A percentile compares a stretch with the other conserved stretches of the same genome.
phyloP scores from a whole-genome alignment of 2,888 invertebrate species.

The Nomada flava region DNA sequence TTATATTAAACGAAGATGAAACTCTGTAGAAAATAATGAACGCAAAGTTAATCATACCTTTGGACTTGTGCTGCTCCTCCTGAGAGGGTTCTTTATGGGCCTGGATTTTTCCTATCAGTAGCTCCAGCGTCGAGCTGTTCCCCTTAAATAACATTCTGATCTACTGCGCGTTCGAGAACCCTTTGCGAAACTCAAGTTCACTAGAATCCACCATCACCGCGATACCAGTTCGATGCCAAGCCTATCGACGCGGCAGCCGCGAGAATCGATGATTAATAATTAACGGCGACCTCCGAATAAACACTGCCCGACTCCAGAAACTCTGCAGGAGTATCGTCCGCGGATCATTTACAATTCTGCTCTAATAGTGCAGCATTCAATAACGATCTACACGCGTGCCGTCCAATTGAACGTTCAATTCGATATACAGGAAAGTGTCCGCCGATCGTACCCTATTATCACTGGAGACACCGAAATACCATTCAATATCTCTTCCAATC shows the following conservation, averaged over 20 bases:
- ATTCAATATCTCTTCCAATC: too few species aligned
- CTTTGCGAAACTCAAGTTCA: background rate
- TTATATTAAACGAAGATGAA: background rate
- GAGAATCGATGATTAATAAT: background rate
- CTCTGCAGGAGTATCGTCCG: background rate
- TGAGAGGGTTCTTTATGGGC: conserved; percentile 90
- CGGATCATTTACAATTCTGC: too few species aligned
- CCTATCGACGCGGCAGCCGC: background rate
- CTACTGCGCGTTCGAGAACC: conserved; percentile 1
- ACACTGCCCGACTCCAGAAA: background rate
- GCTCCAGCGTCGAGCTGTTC: conserved; percentile 93
- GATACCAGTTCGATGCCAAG: background rate
- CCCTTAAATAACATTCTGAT: conserved; percentile 92
- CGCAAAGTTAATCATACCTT: conserved; percentile 70
- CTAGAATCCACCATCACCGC: conserved; percentile 44
- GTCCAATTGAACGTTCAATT: too few species aligned
- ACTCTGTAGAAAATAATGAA: background rate
- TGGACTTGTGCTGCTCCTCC: conserved; percentile 70
- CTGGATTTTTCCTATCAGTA: conserved; percentile 94
- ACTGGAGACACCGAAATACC: too few species aligned
- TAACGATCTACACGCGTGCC: too few species aligned
- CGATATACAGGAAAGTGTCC: too few species aligned
- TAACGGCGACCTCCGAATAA: background rate
- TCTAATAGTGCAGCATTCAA: too few species aligned
- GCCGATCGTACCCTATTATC: too few species aligned